Conservation (phyloP, 2,797 vertebrate species). For the Phoeniculus purpureus region DNA sequence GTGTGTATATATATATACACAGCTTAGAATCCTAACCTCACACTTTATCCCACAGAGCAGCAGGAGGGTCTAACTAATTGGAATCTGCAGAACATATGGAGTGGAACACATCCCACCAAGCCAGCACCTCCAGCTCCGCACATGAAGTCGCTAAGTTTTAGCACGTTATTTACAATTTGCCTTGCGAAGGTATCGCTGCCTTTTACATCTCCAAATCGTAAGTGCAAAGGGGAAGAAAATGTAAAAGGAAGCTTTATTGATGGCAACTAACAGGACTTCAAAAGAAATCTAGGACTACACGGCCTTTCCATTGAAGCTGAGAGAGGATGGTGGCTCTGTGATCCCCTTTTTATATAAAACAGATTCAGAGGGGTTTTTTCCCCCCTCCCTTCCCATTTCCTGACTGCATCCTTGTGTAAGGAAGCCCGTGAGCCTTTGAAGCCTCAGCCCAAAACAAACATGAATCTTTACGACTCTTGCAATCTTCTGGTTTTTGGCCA, state of each 20-base stretch:
- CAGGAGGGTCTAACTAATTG: slow-evolving; percentile 70
- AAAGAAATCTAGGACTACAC: slow-evolving; percentile 37
- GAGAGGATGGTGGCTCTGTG: slow-evolving; percentile 41
- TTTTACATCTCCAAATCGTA: not conserved
- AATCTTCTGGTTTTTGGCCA: slow-evolving; percentile 73
- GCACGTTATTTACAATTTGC: slow-evolving; percentile 21
- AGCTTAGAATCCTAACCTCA: slow-evolving; percentile 49
- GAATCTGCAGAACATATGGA: slow-evolving; percentile 63
- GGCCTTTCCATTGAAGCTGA: slow-evolving; percentile 28
- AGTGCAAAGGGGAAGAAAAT: not conserved
- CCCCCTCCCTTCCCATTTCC: slow-evolving; percentile 57
- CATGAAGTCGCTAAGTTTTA: not conserved
- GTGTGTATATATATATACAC: not conserved
- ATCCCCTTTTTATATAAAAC: slow-evolving; percentile 65
- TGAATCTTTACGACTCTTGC: slow-evolving; percentile 68
- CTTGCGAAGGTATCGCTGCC: not conserved
- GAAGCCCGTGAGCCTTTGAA: slow-evolving; percentile 76
- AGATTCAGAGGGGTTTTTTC: slow-evolving; percentile 48
- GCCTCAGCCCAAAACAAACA: slow-evolving; percentile 78
- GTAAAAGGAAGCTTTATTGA: not conserved
- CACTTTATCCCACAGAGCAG: slow-evolving; percentile 53
- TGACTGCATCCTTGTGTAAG: slow-evolving; percentile 69
- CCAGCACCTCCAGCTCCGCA: not conserved
- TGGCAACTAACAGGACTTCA: slow-evolving; percentile 22
- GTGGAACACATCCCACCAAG: slow-evolving; percentile 32